Evolutionary conservation across 2,113 vertebrate species (phyloP).

Genomic region (Hypomesus transpacificus): DNA sequence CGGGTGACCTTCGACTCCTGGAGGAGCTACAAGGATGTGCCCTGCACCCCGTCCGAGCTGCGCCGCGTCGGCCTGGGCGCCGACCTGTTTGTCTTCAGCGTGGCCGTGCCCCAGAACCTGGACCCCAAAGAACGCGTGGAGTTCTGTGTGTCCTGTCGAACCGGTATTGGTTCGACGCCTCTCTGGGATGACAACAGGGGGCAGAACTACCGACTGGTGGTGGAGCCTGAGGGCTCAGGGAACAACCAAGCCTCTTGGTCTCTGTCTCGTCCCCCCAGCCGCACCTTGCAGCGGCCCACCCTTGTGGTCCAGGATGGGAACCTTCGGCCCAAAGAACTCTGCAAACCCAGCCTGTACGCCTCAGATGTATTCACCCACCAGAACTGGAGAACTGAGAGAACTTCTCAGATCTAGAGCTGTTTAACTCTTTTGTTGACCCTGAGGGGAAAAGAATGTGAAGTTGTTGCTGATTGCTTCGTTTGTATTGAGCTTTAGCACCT

Average conservation of each 20-base stretch:
- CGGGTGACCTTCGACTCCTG: conserved; percentile 73
- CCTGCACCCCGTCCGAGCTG: conserved; percentile 58
- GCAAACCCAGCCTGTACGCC: conserved; percentile 6
- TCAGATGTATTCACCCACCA: conserved; percentile 13
- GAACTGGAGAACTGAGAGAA: neutral
- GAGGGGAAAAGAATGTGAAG: too few species aligned
- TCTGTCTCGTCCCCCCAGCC: neutral
- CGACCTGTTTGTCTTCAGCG: conserved; percentile 65
- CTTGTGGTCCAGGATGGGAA: neutral
- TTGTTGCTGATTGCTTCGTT: too few species aligned
- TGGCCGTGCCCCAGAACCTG: conserved; percentile 49
- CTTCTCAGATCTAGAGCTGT: too few species aligned
- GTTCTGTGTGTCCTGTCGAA: conserved; percentile 65
- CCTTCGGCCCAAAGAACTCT: conserved; percentile 4
- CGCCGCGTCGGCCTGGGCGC: neutral
- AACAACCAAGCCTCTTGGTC: neutral
- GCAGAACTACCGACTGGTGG: conserved; percentile 59
- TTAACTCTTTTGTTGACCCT: too few species aligned
- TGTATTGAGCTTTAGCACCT: too few species aligned
- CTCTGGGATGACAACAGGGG: conserved; percentile 66
- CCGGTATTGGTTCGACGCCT: conserved; percentile 17
- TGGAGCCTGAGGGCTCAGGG: conserved; percentile 29
- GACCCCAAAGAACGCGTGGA: conserved; percentile 47
- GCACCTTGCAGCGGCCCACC: neutral
- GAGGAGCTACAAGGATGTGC: conserved; percentile 65